Conservation (phyloP, 2,888 invertebrate genomes). For the Trissoscelio sp. region DNA sequence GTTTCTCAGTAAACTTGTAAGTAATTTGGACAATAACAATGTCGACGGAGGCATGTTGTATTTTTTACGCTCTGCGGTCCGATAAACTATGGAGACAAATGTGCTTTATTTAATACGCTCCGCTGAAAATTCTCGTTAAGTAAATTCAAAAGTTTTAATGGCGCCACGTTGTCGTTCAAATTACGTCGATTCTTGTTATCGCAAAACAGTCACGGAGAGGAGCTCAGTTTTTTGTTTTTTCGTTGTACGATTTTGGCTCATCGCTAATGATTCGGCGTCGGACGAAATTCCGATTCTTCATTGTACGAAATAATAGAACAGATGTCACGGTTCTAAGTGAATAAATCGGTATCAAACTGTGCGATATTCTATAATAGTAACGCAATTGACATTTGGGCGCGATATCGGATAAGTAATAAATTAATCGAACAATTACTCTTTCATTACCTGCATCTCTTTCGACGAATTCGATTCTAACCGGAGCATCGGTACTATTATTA, state of each 20-base stretch:
- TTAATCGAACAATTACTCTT: conserved; percentile 46
- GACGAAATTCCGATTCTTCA: too few relatives aligned
- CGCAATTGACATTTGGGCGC: conserved; percentile 44
- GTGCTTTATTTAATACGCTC: conserved; percentile 52
- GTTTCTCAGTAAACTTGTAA: conserved; percentile 39
- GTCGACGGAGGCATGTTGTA: conserved; percentile 54
- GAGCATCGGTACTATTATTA: conserved; percentile 35
- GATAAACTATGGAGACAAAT: conserved; percentile 44
- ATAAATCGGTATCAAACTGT: conserved; percentile 8
- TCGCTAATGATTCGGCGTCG: background rate
- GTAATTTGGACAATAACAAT: conserved; percentile 54
- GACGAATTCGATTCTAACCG: background rate
- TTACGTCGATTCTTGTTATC: conserved; percentile 15
- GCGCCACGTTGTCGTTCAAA: background rate
- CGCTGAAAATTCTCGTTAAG: conserved; percentile 26
- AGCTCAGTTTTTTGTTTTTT: too few relatives aligned
- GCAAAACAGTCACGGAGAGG: background rate
- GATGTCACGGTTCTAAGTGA: conserved; percentile 26
- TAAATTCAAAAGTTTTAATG: conserved; percentile 17
- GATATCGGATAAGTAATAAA: conserved; percentile 47
- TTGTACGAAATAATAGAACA: conserved; percentile 13
- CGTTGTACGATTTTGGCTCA: too few relatives aligned
- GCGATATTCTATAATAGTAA: conserved; percentile 39
- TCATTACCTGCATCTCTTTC: conserved; percentile 35
- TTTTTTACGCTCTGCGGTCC: conserved; percentile 63